Base-by-base conservation (phyloP, 2,113 vertebrate species). In the Tinamus guttatus region DNA sequence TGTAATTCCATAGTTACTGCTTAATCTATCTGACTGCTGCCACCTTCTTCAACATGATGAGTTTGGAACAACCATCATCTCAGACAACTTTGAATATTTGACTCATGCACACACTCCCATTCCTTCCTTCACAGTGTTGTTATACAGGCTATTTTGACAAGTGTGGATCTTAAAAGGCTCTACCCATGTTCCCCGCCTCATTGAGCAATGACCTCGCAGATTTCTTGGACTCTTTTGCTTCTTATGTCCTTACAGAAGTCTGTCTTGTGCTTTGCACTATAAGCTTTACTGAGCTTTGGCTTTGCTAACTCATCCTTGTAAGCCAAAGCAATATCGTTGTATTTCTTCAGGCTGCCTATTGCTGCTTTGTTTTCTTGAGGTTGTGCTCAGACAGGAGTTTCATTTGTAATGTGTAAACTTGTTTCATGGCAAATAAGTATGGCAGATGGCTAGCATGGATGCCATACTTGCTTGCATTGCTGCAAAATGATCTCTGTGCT, bases 131-230 rank as follows among this genome's bases (percentile, higher is more conserved):
- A 2, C 13, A 7, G 74, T 36, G 11, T 51, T 90, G 11, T 27
- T 87, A 43, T 21, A 18, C 28, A 68, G 58, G 36, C n/a, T 1
- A 1, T 85, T 80, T 52, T 80, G 45, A 51, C 16, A 78, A 45
- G 65, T 14, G 18, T 62, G 38, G 7, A 2, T 27, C 58, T 85
- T 82, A 25, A 52, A 38, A 38, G 30, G 32, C 9, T 7, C 6
- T 9, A 0, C 51, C 12, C 16, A 1, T 19, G 25, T 49, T 28
- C 17, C 22, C 19, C 38, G 30, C 2, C 0, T 71, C 9, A 11
- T n/a, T 59, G 43, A 40, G 51, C 36, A n/a, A 3, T 19, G 36
- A 11, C 11, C 18, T 7, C 71, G 8, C 27, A 21, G 18, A 81
- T 54, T 78, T 70, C 41, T 76, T 65, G 24, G 4, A 45, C 24